Evolutionary conservation across 1,140 invertebrate species (phyloP).

Genomic region (Cotesia typhae): DNA sequence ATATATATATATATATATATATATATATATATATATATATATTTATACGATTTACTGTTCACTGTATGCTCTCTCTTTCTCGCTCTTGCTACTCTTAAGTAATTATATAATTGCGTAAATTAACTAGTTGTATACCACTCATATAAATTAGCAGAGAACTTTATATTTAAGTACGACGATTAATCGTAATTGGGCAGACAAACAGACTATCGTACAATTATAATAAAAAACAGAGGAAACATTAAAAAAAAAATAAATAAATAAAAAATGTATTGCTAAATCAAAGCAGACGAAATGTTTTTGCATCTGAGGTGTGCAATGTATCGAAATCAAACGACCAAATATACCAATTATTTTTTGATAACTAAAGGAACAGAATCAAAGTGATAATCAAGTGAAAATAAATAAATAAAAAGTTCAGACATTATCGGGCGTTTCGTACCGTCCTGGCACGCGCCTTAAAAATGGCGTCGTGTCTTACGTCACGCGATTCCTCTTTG

Average conservation of each 20-base stretch:
- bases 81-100: slow-evolving; percentile 33
- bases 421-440: slow-evolving; percentile 19
- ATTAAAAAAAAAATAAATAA: no score
- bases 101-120: slow-evolving; percentile 50
- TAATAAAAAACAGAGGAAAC: no score
- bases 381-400: background rate
- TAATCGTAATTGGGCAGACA: no score
- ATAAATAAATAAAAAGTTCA: background rate
- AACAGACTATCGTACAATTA: no score
- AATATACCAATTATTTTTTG: no score
- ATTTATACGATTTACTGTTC: background rate
- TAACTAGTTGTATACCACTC: slow-evolving; percentile 33
- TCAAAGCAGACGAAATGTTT: no score
- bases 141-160: slow-evolving; percentile 41
- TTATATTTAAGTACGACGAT: slow-evolving; percentile 39
- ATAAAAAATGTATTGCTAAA: no score
- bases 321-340: no score
- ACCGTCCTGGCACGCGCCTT: slow-evolving; percentile 58
- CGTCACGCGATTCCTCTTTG: slow-evolving; percentile 53
- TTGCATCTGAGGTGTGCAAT: no score
- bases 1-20: background rate
- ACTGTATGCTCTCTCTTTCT: background rate
- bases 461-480: slow-evolving; percentile 62
- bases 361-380: background rate
- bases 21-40: background rate